phyloP scores from a whole-genome alignment of 2,888 invertebrate species.

The Drosophila subquinaria region DNA sequence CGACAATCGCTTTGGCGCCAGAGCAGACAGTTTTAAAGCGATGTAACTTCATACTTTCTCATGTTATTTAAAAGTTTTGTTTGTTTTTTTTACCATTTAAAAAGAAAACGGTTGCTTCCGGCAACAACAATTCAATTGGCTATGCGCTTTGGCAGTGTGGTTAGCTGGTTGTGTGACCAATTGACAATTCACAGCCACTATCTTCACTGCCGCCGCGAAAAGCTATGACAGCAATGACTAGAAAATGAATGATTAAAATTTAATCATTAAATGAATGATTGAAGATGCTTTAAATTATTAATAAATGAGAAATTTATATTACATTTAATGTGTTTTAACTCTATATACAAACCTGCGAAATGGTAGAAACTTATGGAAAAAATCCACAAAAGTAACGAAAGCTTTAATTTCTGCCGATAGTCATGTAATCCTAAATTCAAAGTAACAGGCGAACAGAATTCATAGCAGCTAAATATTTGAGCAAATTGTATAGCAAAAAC shows the following conservation, averaged over 20 bases:
- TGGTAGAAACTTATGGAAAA: not conserved
- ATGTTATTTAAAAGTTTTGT: constrained; percentile 14
- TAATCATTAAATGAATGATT: not conserved
- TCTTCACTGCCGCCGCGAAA: constrained; percentile 96
- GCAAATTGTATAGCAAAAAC: too few species aligned
- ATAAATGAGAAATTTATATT: not conserved
- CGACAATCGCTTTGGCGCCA: constrained; percentile 26
- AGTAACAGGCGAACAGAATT: not conserved
- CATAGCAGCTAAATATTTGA: too few species aligned
- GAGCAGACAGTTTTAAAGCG: constrained; percentile 14
- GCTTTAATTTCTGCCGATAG: not conserved
- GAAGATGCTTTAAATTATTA: too few species aligned
- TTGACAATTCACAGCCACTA: constrained; percentile 93
- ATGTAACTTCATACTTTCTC: constrained; percentile 7
- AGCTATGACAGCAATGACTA: constrained; percentile 82
- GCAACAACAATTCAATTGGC: constrained; percentile 77
- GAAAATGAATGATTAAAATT: not conserved
- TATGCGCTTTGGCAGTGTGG: constrained; percentile 98
- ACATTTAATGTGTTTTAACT: not conserved
- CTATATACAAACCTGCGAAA: not conserved
- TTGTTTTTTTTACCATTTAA: constrained; percentile 9
- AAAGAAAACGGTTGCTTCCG: constrained; percentile 3
- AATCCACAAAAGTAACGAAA: not conserved
- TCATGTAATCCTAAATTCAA: not conserved
- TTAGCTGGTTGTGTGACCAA: constrained; percentile 98